Base-by-base conservation (phyloP, 2,888 invertebrate genomes). In the Chrysina gloriosa region DNA sequence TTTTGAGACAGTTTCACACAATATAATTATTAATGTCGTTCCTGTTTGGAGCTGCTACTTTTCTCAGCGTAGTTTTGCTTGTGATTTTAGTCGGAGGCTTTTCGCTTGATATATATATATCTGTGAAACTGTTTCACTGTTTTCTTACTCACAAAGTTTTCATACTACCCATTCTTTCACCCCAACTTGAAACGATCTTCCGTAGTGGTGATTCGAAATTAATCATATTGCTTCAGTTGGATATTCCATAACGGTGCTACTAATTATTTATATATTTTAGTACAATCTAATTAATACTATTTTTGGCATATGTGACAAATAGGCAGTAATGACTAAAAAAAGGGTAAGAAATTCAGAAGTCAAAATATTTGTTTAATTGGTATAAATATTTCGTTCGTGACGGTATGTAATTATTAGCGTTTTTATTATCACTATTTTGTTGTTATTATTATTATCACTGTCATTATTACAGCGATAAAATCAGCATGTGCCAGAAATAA, bases 1-100 rank as follows among this genome's bases (percentile, higher is more conserved):
- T 52, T 52, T 39, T 52, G 65, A 50, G 34, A 29, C 65, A 65
- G 50, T 65, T 52, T 65, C 65, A 23, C 65, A 52, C 52, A 65
- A 65, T 52, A 65, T 52, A 65, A 65, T 65, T 65, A 65, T 65
- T 65, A 52, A 65, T 65, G 52, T 36, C 50, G 42, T 65, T 52
- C 39, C 39, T 61, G 58, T 61, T 61, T 42, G 58, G 42, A 61
- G 16, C 42, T 42, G 39, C 45, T 61, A 61, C 58, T 61, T 42
- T 45, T 42, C 42, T 61, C 39, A 42, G 42, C n/a, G 58, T 61
- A 61, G 42, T 45, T 61, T 27, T 45, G 25, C 23, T 42, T 25
- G 34, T 52, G 31, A 9, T 25, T 52, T 52, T 52, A 52, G 7
- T 42, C 25, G 16, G 29, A 42, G 11, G 27, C 11, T 27, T 27